Percentiles rank a stretch among this genome's conserved stretches.
These are phyloP conservation scores for Amyelois transitella DNA, from an alignment of 1,140 invertebrate genomes.

Conservation along the genomic window DNA sequence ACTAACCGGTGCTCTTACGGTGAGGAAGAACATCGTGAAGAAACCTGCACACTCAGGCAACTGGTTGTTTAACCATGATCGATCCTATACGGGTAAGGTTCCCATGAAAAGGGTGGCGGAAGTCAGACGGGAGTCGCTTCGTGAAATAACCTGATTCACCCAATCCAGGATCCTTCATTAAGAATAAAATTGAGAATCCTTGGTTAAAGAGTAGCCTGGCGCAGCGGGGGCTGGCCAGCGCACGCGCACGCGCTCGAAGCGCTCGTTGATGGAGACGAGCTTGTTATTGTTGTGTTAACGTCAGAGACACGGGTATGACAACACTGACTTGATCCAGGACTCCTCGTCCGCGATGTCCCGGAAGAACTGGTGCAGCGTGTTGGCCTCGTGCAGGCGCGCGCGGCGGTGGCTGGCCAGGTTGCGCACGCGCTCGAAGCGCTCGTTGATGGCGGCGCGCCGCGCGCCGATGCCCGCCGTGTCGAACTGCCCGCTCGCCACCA, in stretches of 20 bases:
- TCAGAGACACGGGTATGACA: background rate
- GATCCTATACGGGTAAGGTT: too few relatives aligned
- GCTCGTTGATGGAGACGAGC: conserved; percentile 93
- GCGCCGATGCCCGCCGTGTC: conserved; percentile 95
- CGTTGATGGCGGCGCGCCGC: conserved; percentile 94
- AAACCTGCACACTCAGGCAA: too few relatives aligned
- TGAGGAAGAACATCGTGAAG: too few relatives aligned
- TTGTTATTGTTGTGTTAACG: too few relatives aligned
- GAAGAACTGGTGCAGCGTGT: conserved; percentile 99
- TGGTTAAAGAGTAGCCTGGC: conserved; percentile 95
- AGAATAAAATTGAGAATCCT: conserved; percentile 99
- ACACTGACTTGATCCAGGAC: conserved; percentile 96
- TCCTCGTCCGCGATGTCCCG: conserved; percentile 99
- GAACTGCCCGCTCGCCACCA: conserved; percentile 96
- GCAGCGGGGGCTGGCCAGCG: conserved; percentile 93
- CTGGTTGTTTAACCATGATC: too few relatives aligned
- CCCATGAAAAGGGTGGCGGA: too few relatives aligned
- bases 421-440: conserved; percentile 93
- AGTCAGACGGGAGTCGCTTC: too few relatives aligned
- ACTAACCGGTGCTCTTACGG: too few relatives aligned
- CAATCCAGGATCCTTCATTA: conserved; percentile 99
- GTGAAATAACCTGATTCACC: conserved; percentile 76
- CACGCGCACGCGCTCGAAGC: conserved; percentile 94
- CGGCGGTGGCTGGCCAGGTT: conserved; percentile 94
- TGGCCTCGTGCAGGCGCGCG: conserved; percentile 93